Base-by-base conservation (phyloP, 2,797 vertebrate genomes). In the Morus bassanus region DNA sequence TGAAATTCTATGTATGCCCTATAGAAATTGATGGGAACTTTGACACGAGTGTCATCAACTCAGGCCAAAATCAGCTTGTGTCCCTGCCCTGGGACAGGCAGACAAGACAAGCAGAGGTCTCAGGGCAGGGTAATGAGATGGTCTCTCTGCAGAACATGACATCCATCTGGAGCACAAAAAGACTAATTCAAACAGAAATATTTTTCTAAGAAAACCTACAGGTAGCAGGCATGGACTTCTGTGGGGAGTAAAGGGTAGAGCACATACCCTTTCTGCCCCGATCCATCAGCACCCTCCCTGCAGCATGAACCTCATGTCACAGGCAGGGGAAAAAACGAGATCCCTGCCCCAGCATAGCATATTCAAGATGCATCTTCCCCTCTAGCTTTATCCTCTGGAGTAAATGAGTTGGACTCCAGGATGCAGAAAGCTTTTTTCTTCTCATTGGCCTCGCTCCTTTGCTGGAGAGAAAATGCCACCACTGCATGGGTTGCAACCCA, bases 311-410 rank as follows among this genome's bases (percentile, higher is more conserved):
- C 57, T 41, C n/a, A 8, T 33, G 22, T 64, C 63, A 50, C 4
- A 61, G 18, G 6, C 22, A 74, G 23, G 5, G 16, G 10, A 10
- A 35, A 75, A 78, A 78, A 3, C 10, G 17, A 65, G 19, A 73
- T 48, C 24, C 13, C 10, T 76, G 33, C 33, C 13, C 25, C 33
- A 56, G 27, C 1, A 0, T 0, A 28, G 13, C 7, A 3, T 61
- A 35, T 60, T 67, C 57, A 59, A 72, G 43, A 12, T 28, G 7
- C 21, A 19, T 63, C 28, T 64, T 75, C 18, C 41, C 9, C 21
- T 63, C 59, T 60, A 41, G 45, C 54, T 37, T 64, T 77, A 24
- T 45, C 23, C 11, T 67, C 64, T 68, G 37, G 13, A 69, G 17
- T 56, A 54, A 89, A 48, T 24, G 15, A 79, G 27, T 30, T 73